Conservation (phyloP, 2,113 vertebrate species). For the Triplophysa tibetana region DNA sequence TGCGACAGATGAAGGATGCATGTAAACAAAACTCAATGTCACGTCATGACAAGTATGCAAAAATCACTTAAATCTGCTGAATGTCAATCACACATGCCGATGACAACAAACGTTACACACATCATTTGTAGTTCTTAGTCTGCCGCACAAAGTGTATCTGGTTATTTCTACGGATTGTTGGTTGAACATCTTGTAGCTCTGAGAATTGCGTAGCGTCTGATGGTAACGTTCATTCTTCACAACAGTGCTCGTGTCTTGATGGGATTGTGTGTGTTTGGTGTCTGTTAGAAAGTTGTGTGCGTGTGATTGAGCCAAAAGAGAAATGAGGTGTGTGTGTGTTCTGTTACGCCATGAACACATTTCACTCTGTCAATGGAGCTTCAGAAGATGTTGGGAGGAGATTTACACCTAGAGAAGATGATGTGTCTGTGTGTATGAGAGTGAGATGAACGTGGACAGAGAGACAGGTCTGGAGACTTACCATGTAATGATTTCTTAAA, state of each 20-base stretch:
- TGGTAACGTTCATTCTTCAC: constrained; percentile 33
- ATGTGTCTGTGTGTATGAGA: constrained; percentile 3
- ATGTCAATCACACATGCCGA: neutral
- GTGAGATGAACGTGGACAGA: constrained; percentile 36
- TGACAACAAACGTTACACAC: no score
- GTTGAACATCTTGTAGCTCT: constrained; percentile 13
- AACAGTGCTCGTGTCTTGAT: neutral
- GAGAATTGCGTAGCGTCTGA: neutral
- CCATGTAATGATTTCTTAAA: no score
- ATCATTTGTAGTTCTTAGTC: neutral
- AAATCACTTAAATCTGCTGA: no score
- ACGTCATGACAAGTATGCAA: no score
- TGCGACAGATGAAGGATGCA: no score
- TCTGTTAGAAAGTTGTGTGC: constrained; percentile 46
- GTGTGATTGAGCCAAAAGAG: neutral
- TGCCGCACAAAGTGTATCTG: constrained; percentile 9
- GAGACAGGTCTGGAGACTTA: neutral
- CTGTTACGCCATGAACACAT: constrained; percentile 1
- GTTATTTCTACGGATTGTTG: constrained; percentile 16
- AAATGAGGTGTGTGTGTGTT: neutral
- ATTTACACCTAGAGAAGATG: neutral
- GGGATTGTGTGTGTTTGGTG: constrained; percentile 43
- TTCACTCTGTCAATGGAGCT: constrained; percentile 15
- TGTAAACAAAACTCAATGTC: no score
- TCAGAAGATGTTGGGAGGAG: neutral